Evolutionary conservation across 2,888 invertebrate genomes (phyloP).

Genomic region (Sericinus montela): DNA sequence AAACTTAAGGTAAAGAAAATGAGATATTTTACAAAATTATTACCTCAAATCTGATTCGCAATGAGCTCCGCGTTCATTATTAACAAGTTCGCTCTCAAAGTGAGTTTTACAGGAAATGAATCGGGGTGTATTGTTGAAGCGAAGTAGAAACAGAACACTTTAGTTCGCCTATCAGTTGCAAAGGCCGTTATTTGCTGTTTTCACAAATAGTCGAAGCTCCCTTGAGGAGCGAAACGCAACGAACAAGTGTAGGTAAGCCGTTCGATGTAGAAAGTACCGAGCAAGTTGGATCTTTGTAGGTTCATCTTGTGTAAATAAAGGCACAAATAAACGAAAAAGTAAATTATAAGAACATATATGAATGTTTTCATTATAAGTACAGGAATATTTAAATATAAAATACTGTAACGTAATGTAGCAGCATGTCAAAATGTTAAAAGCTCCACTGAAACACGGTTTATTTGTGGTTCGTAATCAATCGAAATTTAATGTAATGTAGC

Average conservation of each 20-base stretch:
- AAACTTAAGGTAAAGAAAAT: not conserved
- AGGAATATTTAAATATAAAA: too few relatives aligned
- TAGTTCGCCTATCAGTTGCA: slow-evolving; percentile 58
- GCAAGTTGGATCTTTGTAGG: slow-evolving; percentile 57
- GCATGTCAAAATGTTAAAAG: too few relatives aligned
- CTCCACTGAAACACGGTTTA: too few relatives aligned
- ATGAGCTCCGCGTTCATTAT: slow-evolving; percentile 20
- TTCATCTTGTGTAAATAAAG: slow-evolving; percentile 63
- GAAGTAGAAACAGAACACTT: slow-evolving; percentile 29
- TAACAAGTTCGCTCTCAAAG: slow-evolving; percentile 41
- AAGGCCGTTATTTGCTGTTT: slow-evolving; percentile 58
- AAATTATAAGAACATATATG: too few relatives aligned
- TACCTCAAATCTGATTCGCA: slow-evolving; percentile 2
- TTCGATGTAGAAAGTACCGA: slow-evolving; percentile 41
- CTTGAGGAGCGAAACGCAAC: slow-evolving; percentile 31
- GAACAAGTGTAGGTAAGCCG: slow-evolving; percentile 31
- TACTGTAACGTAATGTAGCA: too few relatives aligned
- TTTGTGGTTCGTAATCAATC: too few relatives aligned
- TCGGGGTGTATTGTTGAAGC: slow-evolving; percentile 51
- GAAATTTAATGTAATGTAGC: too few relatives aligned
- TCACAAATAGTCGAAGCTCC: slow-evolving; percentile 50
- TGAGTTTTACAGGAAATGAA: slow-evolving; percentile 58
- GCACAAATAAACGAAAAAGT: slow-evolving; percentile 35
- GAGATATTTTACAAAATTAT: slow-evolving; percentile 11
- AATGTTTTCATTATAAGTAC: too few relatives aligned